Conservation (phyloP, 2,888 invertebrate species). For the Sericinus montela region DNA sequence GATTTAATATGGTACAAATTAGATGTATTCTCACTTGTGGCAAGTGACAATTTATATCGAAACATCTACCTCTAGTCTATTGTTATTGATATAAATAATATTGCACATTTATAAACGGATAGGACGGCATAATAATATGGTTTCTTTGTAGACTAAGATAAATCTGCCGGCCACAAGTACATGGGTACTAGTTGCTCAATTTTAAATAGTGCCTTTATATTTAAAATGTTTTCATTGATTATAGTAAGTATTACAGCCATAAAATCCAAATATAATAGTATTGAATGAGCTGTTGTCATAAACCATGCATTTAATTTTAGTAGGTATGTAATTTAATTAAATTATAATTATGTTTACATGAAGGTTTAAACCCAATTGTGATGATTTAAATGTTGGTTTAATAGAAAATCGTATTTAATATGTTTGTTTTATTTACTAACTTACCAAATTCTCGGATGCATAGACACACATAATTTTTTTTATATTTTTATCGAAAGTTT, state of each 20-base stretch:
- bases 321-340: conserved; percentile 35
- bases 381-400: conserved; percentile 33
- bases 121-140: no score
- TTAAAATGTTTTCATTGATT: neutral
- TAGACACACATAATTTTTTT: no score
- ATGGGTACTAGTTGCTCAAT: conserved; percentile 17
- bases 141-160: neutral
- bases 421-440: neutral
- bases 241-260: neutral
- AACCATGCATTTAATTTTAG: conserved; percentile 54
- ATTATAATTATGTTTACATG: conserved; percentile 45
- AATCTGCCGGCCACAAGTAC: conserved; percentile 13
- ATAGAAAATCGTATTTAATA: conserved; percentile 16
- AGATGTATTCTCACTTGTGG: conserved; percentile 38
- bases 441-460: no score
- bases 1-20: conserved; percentile 69
- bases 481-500: no score
- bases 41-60: conserved; percentile 15
- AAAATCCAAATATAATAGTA: conserved; percentile 8
- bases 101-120: conserved; percentile 13
- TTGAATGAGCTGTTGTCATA: conserved; percentile 54
- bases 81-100: conserved; percentile 32
- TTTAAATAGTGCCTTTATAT: conserved; percentile 24
- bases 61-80: conserved; percentile 34
- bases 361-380: conserved; percentile 30